Base-by-base conservation (phyloP, 2,113 vertebrate species). In the Tringa solitaria region DNA sequence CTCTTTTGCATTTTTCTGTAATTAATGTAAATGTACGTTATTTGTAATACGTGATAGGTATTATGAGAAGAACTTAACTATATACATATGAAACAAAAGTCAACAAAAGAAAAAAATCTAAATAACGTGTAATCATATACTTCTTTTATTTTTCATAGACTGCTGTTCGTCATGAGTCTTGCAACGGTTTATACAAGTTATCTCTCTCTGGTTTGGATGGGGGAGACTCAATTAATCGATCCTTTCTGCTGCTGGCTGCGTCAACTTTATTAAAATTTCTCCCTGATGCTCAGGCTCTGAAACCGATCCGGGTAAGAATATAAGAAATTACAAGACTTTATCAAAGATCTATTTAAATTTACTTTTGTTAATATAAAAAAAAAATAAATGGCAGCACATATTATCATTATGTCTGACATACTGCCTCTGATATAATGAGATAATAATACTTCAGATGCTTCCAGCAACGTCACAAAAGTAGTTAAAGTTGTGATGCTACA, bases 251-350 rank as follows among this genome's bases (percentile, higher is more conserved):
- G 83, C 98, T 99, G 91, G 99, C 99, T 68, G 99, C 99, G 37
- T 99, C 99, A 87, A 99, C 99, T 1, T 98, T 99, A 81, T 97
- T 99, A 93, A 99, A 99, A 97, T 99, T 99, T 96, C 99, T 99
- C 90, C 99, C 99, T 23, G 99, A 99, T 84, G 99, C 99, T 26
- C 99, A 99, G 95, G 99, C 99, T 32, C 98, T 99, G 75, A 99
- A 99, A 96, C 99, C 99, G 6, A 95, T 99, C 57, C 97, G 98
- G 98, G 99, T 99, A 96, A 95, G 98, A 96, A 53, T 39, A 79
- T 13, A 39, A 82, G 39, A 41, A 27, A 41, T 76, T 35, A 19
- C 22, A 53, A 53, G 45, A 26, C 3, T 37, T 81, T 39, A 17
- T 65, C 35, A 72, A 57, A 78, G 28, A 60, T 57, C 2, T 28